A percentile compares a stretch with the other conserved stretches of the same genome.
Conservation (phyloP, 2,113 vertebrate genomes). For the Odontophorus gujanensis region DNA sequence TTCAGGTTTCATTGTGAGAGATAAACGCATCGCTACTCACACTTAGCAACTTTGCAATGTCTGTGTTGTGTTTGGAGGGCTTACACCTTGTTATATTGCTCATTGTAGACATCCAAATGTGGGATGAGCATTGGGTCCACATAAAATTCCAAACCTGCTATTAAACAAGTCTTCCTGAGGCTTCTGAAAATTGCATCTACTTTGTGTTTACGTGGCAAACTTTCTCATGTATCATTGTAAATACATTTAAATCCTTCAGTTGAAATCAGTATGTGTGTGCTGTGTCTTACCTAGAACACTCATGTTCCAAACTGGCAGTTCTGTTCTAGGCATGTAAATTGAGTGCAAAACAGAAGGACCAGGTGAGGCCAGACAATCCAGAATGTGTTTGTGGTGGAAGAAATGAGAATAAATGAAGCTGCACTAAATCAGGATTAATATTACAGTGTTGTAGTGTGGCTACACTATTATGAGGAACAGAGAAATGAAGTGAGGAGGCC, state of each 20-base stretch:
- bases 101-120: neutral
- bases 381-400: neutral
- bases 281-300: neutral
- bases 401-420: neutral
- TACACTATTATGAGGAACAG: neutral
- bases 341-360: neutral
- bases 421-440: neutral
- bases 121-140: neutral
- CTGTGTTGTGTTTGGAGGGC: neutral
- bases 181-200: neutral
- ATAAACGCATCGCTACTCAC: neutral
- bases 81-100: neutral
- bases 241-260: accelerated
- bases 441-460: neutral
- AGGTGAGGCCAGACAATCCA: neutral
- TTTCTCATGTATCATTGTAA: neutral
- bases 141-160: neutral
- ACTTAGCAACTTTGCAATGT: neutral
- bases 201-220: neutral
- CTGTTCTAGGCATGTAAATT: neutral
- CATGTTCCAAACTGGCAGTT: neutral
- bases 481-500: neutral
- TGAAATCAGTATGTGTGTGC: accelerated
- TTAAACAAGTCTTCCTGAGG: neutral
- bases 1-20: neutral